phyloP scores from a whole-genome alignment of 2,888 invertebrate species.

The Eulithis prunata region DNA sequence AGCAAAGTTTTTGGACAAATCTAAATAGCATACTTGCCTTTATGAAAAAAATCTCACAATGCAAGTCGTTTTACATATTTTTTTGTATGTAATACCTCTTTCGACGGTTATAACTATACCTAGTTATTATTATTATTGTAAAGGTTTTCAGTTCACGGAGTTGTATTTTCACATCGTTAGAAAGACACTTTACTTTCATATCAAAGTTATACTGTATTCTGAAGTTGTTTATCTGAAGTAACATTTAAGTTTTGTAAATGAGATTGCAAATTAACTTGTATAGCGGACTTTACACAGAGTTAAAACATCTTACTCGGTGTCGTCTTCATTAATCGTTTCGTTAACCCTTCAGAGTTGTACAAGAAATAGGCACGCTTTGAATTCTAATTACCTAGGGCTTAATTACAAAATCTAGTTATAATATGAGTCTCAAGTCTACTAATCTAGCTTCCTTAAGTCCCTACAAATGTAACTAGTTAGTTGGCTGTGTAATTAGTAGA shows the following conservation, averaged over 20 bases:
- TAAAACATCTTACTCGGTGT: conserved; percentile 11
- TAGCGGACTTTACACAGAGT: conserved; percentile 12
- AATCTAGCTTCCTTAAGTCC: too few species aligned
- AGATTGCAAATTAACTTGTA: conserved; percentile 39
- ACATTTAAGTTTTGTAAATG: conserved; percentile 39
- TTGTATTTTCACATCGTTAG: neutral
- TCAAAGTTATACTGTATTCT: conserved; percentile 38
- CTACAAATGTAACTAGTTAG: too few species aligned
- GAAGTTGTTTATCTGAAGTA: conserved; percentile 37
- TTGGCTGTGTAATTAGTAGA: too few species aligned
- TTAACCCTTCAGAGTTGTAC: neutral
- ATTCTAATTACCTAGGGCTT: neutral
- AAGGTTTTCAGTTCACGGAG: neutral
- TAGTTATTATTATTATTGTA: too few species aligned
- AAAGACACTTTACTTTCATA: conserved; percentile 14
- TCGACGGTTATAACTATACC: too few species aligned
- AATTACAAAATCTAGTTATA: neutral
- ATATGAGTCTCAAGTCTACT: too few species aligned
- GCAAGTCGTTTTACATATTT: too few species aligned
- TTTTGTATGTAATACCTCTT: too few species aligned
- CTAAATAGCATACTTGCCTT: too few species aligned
- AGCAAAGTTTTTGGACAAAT: too few species aligned
- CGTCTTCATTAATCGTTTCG: neutral
- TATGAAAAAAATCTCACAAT: too few species aligned
- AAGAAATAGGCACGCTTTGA: too few species aligned